Conservation (phyloP, 2,888 invertebrate species). For the Rhyacophila evoluta region DNA sequence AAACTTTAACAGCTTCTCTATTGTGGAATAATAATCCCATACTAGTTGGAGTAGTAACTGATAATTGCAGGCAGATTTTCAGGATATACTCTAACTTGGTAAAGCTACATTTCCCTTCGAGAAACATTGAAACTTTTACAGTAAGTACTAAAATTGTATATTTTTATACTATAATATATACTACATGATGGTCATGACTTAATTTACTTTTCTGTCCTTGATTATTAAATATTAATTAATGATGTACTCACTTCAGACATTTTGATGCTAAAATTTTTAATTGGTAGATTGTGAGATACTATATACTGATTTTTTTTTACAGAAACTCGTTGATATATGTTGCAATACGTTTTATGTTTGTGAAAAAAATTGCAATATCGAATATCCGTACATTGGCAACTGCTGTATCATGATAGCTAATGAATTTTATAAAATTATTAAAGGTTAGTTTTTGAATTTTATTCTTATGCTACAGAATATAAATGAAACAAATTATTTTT, state of each 20-base stretch:
- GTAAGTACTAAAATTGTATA: too few species aligned
- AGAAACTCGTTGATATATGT: constrained; percentile 40
- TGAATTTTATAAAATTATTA: constrained; percentile 43
- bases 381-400: constrained; percentile 46
- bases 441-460: constrained; percentile 35
- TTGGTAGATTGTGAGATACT: too few species aligned
- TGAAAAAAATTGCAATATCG: constrained; percentile 28
- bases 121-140: constrained; percentile 61
- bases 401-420: constrained; percentile 30
- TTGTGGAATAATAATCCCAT: constrained; percentile 63
- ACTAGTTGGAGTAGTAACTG: constrained; percentile 61
- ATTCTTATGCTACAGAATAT: too few species aligned
- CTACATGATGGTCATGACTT: too few species aligned
- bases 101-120: constrained; percentile 63
- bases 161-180: too few species aligned
- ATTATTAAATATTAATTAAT: too few species aligned
- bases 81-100: constrained; percentile 62
- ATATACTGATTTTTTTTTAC: constrained; percentile 23
- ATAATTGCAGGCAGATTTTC: constrained; percentile 62
- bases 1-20: constrained; percentile 62
- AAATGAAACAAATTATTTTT: too few species aligned
- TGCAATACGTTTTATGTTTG: constrained; percentile 41
- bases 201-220: too few species aligned
- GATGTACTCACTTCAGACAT: too few species aligned
- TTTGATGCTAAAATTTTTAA: too few species aligned